Evolutionary conservation across 2,797 vertebrate genomes (phyloP).

Genomic region (Phrynocephalus vlangalii): DNA sequence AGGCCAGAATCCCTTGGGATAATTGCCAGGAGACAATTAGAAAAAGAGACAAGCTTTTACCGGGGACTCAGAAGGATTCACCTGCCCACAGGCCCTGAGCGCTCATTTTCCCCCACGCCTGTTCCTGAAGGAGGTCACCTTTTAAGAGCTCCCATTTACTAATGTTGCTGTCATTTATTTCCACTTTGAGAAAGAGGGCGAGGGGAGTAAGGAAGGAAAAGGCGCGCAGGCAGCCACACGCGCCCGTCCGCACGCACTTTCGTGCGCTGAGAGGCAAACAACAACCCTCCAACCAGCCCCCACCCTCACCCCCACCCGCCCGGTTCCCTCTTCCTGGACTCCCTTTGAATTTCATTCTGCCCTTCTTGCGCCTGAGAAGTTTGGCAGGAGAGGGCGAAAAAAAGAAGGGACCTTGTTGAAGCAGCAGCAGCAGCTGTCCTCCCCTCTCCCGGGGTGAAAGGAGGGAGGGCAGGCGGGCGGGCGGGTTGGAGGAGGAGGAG

Average conservation of each 20-base stretch:
- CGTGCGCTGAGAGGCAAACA: too few species aligned
- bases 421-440: constrained; percentile 37
- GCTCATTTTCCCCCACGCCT: background rate
- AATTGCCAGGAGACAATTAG: background rate
- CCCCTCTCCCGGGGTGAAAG: background rate
- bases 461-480: background rate
- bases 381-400: constrained; percentile 7
- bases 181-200: background rate
- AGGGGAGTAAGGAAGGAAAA: too few species aligned
- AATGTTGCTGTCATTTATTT: background rate
- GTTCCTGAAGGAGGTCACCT: background rate
- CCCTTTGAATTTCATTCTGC: background rate
- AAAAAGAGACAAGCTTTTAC: background rate
- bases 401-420: constrained; percentile 28
- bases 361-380: constrained; percentile 1
- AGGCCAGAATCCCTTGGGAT: background rate
- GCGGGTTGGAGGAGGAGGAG: background rate
- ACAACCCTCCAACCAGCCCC: background rate
- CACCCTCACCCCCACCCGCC: too few species aligned
- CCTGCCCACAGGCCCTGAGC: background rate
- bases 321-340: background rate
- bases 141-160: constrained; percentile 1
- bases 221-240: background rate
- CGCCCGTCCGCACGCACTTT: too few species aligned
- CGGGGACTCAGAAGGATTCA: background rate